Percentiles rank a stretch among this genome's conserved stretches.
Conservation (phyloP, 2,888 invertebrate species). For the Charanyca ferruginea region DNA sequence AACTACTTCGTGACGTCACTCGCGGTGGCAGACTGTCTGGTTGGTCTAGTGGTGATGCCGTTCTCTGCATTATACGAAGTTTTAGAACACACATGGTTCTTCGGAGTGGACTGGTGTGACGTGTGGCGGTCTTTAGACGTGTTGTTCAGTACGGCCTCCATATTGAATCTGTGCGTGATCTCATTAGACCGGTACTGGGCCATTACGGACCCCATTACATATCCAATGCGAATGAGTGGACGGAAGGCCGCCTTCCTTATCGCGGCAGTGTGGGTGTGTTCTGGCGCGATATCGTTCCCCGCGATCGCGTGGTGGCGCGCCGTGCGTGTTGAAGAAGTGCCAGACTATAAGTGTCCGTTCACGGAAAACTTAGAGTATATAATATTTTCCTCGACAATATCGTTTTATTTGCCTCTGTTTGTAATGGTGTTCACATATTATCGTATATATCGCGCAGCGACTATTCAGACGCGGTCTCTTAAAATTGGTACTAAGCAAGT, state of each 20-base stretch:
- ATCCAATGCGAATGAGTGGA: slow-evolving; percentile 98
- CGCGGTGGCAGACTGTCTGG: slow-evolving; percentile 98
- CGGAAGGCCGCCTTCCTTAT: slow-evolving; percentile 96
- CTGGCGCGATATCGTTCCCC: slow-evolving; percentile 99
- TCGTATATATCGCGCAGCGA: slow-evolving; percentile 98
- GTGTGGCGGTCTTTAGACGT: slow-evolving; percentile 99
- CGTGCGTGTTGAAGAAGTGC: slow-evolving; percentile 95
- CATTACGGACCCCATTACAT: slow-evolving; percentile 99
- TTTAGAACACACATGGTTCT: slow-evolving; percentile 97
- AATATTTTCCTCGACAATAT: slow-evolving; percentile 99
- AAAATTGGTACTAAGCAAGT: slow-evolving; percentile 98
- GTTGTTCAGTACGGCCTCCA: slow-evolving; percentile 99
- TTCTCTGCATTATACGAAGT: slow-evolving; percentile 98
- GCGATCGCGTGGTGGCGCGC: slow-evolving; percentile 99
- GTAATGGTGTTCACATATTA: slow-evolving; percentile 99
- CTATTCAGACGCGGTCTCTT: slow-evolving; percentile 97
- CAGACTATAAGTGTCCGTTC: slow-evolving; percentile 97
- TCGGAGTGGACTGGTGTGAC: slow-evolving; percentile 99
- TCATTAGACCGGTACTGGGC: slow-evolving; percentile 99
- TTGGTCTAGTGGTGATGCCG: slow-evolving; percentile 99
- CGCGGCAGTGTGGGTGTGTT: slow-evolving; percentile 98
- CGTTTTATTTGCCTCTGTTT: slow-evolving; percentile 98
- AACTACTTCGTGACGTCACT: slow-evolving; percentile 99
- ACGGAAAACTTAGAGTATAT: slow-evolving; percentile 99
- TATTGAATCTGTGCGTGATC: slow-evolving; percentile 99